A percentile compares a stretch with the other conserved stretches of the same genome.
Conservation (phyloP, 2,113 vertebrate species). For the Cephalopterus ornatus region DNA sequence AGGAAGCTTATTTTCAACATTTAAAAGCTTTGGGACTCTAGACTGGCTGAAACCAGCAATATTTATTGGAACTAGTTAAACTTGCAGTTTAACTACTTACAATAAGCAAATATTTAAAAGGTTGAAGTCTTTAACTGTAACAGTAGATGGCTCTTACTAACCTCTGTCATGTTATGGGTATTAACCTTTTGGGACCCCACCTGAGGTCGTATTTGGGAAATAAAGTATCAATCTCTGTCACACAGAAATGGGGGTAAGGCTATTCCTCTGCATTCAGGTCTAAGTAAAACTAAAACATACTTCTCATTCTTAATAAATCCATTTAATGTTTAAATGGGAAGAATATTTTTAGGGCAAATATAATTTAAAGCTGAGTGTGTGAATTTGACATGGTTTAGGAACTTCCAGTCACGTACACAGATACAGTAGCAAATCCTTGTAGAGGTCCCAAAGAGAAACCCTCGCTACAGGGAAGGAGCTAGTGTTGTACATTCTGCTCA, state of each 20-base stretch:
- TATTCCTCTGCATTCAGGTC: neutral
- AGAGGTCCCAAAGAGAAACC: neutral
- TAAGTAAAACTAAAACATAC: neutral
- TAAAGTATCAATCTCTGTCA: neutral
- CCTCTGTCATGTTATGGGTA: neutral
- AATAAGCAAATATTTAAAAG: neutral
- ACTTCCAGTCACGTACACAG: neutral
- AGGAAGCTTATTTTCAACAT: neutral
- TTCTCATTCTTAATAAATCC: neutral
- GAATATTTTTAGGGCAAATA: neutral
- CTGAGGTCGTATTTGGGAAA: neutral
- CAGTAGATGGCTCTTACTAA: neutral
- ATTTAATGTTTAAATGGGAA: neutral
- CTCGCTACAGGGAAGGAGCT: neutral
- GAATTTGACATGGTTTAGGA: neutral
- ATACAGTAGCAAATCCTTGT: neutral
- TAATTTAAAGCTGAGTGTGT: neutral
- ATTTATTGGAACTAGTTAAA: neutral
- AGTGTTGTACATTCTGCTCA: neutral
- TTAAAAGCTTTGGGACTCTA: neutral
- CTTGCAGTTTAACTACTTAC: neutral
- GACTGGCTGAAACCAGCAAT: neutral
- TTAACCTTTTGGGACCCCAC: neutral
- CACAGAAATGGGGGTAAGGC: neutral
- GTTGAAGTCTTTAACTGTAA: neutral